Evolutionary conservation across 2,888 invertebrate genomes (phyloP).

Genomic region (Melanchra persicariae): DNA sequence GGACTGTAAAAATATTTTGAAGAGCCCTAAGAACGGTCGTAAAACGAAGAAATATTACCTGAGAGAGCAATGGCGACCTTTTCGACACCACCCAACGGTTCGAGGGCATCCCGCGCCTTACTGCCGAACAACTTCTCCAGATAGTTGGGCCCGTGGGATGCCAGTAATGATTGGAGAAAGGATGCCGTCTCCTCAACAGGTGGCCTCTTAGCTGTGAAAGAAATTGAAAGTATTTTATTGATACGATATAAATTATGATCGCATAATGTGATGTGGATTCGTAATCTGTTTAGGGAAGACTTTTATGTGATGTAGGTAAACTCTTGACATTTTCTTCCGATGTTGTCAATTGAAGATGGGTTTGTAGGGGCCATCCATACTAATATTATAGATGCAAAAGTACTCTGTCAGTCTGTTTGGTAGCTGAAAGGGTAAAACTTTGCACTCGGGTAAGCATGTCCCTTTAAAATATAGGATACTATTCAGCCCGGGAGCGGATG

Average conservation of each 20-base stretch:
- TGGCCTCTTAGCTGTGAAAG: slow-evolving; percentile 96
- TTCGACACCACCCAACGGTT: slow-evolving; percentile 98
- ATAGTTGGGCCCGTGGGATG: slow-evolving; percentile 99
- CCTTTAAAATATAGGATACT: too few relatives aligned
- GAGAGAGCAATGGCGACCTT: slow-evolving; percentile 98
- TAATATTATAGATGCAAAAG: too few relatives aligned
- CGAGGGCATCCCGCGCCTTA: slow-evolving; percentile 97
- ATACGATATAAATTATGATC: slow-evolving; percentile 15
- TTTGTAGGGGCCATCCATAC: neutral
- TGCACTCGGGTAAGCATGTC: too few relatives aligned
- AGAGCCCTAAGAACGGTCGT: slow-evolving; percentile 39
- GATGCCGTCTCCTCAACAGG: slow-evolving; percentile 99
- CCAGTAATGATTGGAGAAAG: slow-evolving; percentile 97
- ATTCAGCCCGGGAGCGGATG: too few relatives aligned
- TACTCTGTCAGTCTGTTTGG: too few relatives aligned
- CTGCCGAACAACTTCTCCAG: slow-evolving; percentile 98
- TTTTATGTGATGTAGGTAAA: neutral
- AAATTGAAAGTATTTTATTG: slow-evolving; percentile 62
- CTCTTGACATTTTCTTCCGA: neutral
- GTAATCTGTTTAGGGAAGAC: slow-evolving; percentile 11
- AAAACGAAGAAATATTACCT: slow-evolving; percentile 89
- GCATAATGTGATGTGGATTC: slow-evolving; percentile 18
- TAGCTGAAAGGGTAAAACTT: too few relatives aligned
- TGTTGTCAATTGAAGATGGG: neutral
- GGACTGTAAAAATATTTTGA: slow-evolving; percentile 49